Conservation (phyloP, 2,797 vertebrate genomes). For the Pachyuromys duprasi region DNA sequence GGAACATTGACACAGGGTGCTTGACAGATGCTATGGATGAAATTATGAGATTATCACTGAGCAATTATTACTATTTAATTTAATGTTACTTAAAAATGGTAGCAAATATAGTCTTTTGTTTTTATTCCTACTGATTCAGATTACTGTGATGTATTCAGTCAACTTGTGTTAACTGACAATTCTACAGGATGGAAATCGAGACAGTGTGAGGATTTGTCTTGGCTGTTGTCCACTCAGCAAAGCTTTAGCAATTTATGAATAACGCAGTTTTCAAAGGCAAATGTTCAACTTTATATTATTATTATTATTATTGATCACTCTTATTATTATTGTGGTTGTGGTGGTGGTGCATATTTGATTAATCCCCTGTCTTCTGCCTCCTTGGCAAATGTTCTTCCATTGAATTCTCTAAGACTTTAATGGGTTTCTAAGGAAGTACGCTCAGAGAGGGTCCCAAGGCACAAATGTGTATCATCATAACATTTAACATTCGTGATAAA, state of each 20-base stretch:
- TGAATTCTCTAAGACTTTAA: neutral
- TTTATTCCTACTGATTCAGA: conserved; percentile 39
- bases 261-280: neutral
- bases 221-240: neutral
- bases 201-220: neutral
- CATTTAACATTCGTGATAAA: neutral
- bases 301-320: neutral
- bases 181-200: neutral
- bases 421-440: neutral
- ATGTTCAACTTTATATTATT: neutral
- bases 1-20: neutral
- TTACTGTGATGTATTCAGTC: neutral
- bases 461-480: rapidly evolving
- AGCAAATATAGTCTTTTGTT: neutral
- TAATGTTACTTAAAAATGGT: conserved; percentile 33
- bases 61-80: neutral
- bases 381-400: neutral
- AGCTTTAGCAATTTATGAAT: rapidly evolving
- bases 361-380: neutral
- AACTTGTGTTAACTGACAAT: neutral
- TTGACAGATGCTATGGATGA: neutral
- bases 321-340: neutral
- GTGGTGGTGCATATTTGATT: neutral
- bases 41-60: neutral
- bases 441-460: neutral